phyloP scores from a whole-genome alignment of 2,797 vertebrate species.

The Takifugu rubripes region DNA sequence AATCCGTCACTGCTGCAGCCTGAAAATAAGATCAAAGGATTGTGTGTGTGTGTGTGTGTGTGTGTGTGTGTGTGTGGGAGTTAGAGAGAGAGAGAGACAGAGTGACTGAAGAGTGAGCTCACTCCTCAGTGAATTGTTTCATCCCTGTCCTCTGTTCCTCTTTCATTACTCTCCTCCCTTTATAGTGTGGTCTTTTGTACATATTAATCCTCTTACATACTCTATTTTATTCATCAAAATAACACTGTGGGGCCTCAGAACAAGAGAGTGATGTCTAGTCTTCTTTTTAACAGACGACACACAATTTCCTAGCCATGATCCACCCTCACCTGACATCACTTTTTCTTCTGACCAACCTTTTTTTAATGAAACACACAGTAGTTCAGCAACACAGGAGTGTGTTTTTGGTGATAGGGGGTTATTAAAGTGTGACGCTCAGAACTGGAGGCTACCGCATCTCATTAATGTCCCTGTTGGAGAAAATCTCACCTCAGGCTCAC shows the following conservation, averaged over 20 bases:
- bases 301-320: too few species aligned
- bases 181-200: conserved; percentile 3
- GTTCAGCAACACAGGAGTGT: too few species aligned
- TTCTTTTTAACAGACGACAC: too few species aligned
- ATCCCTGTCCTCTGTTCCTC: conserved; percentile 2
- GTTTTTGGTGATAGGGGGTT: conserved; percentile 1
- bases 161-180: not conserved
- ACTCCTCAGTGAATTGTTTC: conserved; percentile 22
- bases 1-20: conserved; percentile 68
- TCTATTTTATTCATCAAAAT: not conserved
- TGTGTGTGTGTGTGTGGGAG: conserved; percentile 9
- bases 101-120: conserved; percentile 29
- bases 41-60: conserved; percentile 30
- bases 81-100: not conserved
- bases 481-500: conserved; percentile 39
- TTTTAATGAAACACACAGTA: too few species aligned
- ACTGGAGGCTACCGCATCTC: conserved; percentile 56
- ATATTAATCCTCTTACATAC: conserved; percentile 9
- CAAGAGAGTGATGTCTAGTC: too few species aligned
- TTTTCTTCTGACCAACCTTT: too few species aligned
- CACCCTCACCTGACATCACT: too few species aligned
- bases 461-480: conserved; percentile 66
- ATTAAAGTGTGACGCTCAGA: conserved; percentile 33
- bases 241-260: not conserved
- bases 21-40: conserved; percentile 73